Evolutionary conservation across 2,888 invertebrate species (phyloP), one percentile per base, ranked within the genome.

Genomic region (Synergus itoensis): DNA sequence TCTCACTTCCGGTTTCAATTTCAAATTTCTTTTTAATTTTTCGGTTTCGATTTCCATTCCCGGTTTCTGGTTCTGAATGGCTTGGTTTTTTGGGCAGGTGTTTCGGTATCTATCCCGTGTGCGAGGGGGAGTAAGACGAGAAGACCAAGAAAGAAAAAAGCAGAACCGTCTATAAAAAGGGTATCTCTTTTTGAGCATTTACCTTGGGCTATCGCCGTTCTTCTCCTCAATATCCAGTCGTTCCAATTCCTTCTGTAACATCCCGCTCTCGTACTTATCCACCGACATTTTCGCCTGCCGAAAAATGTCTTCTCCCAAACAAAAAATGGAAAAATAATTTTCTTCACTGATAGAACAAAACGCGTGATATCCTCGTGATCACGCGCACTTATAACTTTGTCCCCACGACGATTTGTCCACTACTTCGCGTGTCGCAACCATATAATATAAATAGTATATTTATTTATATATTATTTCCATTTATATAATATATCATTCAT

Each of bases 221-320:
- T 91, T 92, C 81, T 92, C 92, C 81, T 92, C 92, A 82, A 91
- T 89, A 80, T 92, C 92, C 84, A 92, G 84, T 62, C 90, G 89
- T 79, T 92, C 91, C 89, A 92, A 89, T 82, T 92, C 92, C 87
- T 92, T 91, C 82, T 90, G 90, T 80, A 91, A 86, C 80, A 85
- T 83, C 9, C 88, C 88, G 82, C 87, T 87, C 77, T 92, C 91
- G 84, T 90, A 92, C 86, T 92, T 92, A 87, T 92, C 92, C 91
- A 92, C 85, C 81, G 91, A 89, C 91, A 91, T 91, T 81, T 76
- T 79, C 60, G 21, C 60, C 4, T 60, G 8, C 12, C 21, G 21
- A 12, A 21, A 53, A 63, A 77, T 64, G 79, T 77, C 63, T 81
- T 79, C 79, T 81, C 69, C 75, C 76, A 79, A 85, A 82, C 85